Percentiles rank a stretch among this genome's conserved stretches.
phyloP scores from a whole-genome alignment of 2,797 vertebrate genomes.

The Chrosomus eos region DNA sequence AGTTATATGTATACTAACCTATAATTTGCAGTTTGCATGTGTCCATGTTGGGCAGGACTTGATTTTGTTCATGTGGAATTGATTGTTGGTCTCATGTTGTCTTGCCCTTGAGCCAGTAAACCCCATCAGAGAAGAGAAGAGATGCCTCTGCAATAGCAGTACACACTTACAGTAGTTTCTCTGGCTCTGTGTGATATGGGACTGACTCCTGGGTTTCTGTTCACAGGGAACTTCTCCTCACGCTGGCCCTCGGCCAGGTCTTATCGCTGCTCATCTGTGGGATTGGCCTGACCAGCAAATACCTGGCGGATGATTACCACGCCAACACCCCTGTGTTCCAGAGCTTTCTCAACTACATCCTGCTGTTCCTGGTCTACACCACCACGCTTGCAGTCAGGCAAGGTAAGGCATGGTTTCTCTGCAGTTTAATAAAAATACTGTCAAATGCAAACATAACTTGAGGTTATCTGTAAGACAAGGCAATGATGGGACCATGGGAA shows the following conservation, averaged over 20 bases:
- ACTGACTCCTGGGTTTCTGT: slow-evolving; percentile 62
- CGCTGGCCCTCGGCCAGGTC: slow-evolving; percentile 90
- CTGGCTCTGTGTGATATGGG: slow-evolving; percentile 1
- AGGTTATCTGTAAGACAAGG: slow-evolving; percentile 1
- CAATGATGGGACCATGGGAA: not conserved
- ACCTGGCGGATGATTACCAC: slow-evolving; percentile 92
- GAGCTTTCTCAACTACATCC: slow-evolving; percentile 96
- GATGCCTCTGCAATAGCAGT: not conserved
- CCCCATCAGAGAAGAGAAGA: not conserved
- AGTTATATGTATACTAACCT: not conserved
- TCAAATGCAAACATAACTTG: slow-evolving; percentile 4
- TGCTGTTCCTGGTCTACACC: slow-evolving; percentile 95
- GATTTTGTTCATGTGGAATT: too few relatives aligned
- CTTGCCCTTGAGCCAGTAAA: not conserved
- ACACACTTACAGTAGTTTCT: not conserved
- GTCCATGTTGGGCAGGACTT: not conserved
- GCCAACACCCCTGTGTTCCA: slow-evolving; percentile 96
- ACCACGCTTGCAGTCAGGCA: slow-evolving; percentile 93
- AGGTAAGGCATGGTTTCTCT: slow-evolving; percentile 78
- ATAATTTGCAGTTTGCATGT: not conserved
- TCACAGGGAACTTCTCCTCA: slow-evolving; percentile 90
- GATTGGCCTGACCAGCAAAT: slow-evolving; percentile 92
- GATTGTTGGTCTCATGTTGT: not conserved
- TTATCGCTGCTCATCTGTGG: slow-evolving; percentile 92
- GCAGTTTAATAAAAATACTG: not conserved